Evolutionary conservation across 2,888 invertebrate genomes (phyloP), one percentile per base, ranked within the genome.

Genomic region (Deilephila elpenor): DNA sequence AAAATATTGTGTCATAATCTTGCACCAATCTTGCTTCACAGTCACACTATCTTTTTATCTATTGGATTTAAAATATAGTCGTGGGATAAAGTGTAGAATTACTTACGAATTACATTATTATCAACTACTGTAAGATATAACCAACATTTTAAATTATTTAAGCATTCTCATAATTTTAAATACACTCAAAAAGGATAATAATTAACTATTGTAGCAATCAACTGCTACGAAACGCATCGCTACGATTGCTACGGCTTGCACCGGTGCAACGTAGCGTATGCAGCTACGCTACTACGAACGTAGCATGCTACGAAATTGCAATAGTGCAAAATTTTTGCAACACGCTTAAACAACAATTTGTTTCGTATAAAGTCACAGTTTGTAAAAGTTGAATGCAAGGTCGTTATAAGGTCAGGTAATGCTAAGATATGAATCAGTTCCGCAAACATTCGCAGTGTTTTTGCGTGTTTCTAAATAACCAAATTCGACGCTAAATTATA

Each of bases 241-340:
- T 71, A 78, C 74, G 76, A 7, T 79, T 80, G 80, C 91, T 91
- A 91, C 92, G 88, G 73, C 72, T 44, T 93, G 93, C 92, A 93
- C 71, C 81, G 83, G 85, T 93, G 93, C 93, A 94, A 77, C 87
- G 93, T 93, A 93, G 93, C 89, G 56, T 56, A 72, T 92, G 93
- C 93, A 92, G 89, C 93, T 93, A 93, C 93, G 89, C 56, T 59
- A 78, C 91, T 92, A 92, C 93, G 89, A 70, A 17, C 87, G 93
- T 93, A 93, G 93, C 86, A 74, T 25, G 86, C 93, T 93, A 93
- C 92, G 91, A 79, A 90, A 93, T 84, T 93, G 93, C 93, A 93
- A 86, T 75, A 78, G 87, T 90, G 89, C 89, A 86, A 87, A 90
- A 79, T 79, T 77, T 75, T 83, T 84, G 78, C 67, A 67, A 67